Evolutionary conservation across 2,113 vertebrate genomes (phyloP), one percentile per base, ranked within the genome.

Genomic region (Egretta garzetta): DNA sequence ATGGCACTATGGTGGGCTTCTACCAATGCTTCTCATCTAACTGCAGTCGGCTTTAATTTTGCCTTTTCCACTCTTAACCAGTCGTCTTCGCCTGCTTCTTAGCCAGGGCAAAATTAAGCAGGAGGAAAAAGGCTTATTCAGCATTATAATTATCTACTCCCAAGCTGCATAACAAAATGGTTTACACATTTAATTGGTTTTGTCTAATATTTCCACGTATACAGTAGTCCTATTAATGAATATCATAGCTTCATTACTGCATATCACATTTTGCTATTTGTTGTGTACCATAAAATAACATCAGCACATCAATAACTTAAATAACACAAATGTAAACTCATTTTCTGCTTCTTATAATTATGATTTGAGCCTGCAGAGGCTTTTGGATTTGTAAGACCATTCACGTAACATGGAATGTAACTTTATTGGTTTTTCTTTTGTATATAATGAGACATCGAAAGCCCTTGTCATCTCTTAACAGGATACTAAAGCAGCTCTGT

Each of bases 381-480:
- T 75, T 96, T 95, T 83, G 73, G 93, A 97, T 97, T 93, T 86
- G 63, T 96, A 96, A 97, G 92, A 97, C 97, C 97, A 96, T 98
- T 98, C 97, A 98, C 96, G 94, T 97, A 96, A 98, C 97, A 98
- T 95, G 98, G 98, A 97, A 98, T 97, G 97, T 96, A 97, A 97
- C 96, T 98, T 98, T 98, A 98, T 98, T 98, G 94, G 94, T 96
- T 91, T 94, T 94, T 93, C 81, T 95, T 97, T 92, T 97, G 96
- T 96, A 97, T 96, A 98, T 88, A 97, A 96, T 87, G 95, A 98
- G 98, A 98, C 96, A 97, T 80, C 80, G 12, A 97, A 98, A 98
- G 97, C 97, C 97, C 97, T 97, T 98, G 97, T 97, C 95, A 98
- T 98, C 96, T 98, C 93, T 94, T 97, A 98, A 98, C 96, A 98